Base-by-base conservation (phyloP, 2,888 invertebrate genomes). In the Trachelus stipa region DNA sequence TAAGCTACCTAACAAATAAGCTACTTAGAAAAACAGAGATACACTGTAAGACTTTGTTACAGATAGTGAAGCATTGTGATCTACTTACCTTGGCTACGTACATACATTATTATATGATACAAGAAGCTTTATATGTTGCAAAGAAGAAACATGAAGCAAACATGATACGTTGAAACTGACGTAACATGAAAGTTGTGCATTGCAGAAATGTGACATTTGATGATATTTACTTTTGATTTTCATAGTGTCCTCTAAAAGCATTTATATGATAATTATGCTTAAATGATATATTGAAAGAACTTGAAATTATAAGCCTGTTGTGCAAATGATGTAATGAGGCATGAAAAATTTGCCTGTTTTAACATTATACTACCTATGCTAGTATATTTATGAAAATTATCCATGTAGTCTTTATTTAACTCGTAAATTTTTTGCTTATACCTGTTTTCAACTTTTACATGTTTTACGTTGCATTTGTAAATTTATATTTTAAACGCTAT, bases 401-500 rank as follows among this genome's bases (percentile, higher is more conserved):
- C 77, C 73, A 75, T 79, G 79, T 83, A 40, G 15, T 15, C 81
- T 56, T 83, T 73, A 56, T 81, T 80, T 76, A 78, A 35, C 40
- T 80, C 76, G 80, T 76, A 80, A 69, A 69, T 73, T 79, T 81
- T 84, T 82, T 71, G 82, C 81, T 85, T 83, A 77, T 71, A 71
- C 15, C 23, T 74, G 74, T 76, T 81, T 83, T 82, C 78, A 81
- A 83, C 84, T 81, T 84, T 87, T 87, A 81, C 82, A 85, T 84
- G 76, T 76, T 82, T 87, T 88, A 84, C 79, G 88, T 89, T 88
- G 84, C 88, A 86, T 89, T 90, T 90, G 84, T 88, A 86, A 87
- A 88, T 87, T 85, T 85, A 85, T 90, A 89, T 87, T 88, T 89
- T 86, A 83, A 88, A 87, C 84, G 87, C 85, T 85, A 88, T 87